phyloP scores from a whole-genome alignment of 2,888 invertebrate species.

The Choreutis nemorana region DNA sequence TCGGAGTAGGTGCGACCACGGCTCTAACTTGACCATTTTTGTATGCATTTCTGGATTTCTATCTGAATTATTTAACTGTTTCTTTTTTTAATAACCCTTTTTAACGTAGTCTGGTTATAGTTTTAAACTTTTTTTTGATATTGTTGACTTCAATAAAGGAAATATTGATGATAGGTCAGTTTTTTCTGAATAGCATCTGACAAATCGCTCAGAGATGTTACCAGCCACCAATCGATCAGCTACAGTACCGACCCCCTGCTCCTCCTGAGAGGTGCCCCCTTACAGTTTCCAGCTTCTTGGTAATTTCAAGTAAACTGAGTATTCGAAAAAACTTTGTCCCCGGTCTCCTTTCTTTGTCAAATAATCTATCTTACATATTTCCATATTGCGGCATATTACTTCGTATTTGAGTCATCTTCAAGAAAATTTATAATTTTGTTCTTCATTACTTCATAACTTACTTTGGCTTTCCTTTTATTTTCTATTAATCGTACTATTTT shows the following conservation, averaged over 20 bases:
- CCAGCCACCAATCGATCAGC: no score
- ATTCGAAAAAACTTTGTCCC: background rate
- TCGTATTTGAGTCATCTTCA: conserved; percentile 14
- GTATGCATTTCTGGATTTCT: no score
- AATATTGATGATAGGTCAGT: conserved; percentile 4
- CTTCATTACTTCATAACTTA: conserved; percentile 7
- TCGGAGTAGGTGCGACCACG: no score
- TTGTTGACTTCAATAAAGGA: conserved; percentile 6
- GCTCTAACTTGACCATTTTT: no score
- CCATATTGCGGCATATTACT: no score
- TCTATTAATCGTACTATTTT: conserved; percentile 7
- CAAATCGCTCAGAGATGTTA: conserved; percentile 4
- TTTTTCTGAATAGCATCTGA: conserved; percentile 4
- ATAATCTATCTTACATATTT: conserved; percentile 9
- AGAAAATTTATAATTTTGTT: conserved; percentile 7
- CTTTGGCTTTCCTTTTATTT: conserved; percentile 4
- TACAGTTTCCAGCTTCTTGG: conserved; percentile 6
- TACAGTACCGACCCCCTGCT: conserved; percentile 2
- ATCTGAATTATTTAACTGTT: no score
- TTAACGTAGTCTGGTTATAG: no score
- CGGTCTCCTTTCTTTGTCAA: background rate
- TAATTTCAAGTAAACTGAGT: conserved; percentile 19
- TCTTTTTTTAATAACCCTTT: no score
- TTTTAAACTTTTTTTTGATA: no score
- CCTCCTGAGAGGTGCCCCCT: background rate